Evolutionary conservation across 1,140 invertebrate species (phyloP).

Genomic region (Hestina assimilis): DNA sequence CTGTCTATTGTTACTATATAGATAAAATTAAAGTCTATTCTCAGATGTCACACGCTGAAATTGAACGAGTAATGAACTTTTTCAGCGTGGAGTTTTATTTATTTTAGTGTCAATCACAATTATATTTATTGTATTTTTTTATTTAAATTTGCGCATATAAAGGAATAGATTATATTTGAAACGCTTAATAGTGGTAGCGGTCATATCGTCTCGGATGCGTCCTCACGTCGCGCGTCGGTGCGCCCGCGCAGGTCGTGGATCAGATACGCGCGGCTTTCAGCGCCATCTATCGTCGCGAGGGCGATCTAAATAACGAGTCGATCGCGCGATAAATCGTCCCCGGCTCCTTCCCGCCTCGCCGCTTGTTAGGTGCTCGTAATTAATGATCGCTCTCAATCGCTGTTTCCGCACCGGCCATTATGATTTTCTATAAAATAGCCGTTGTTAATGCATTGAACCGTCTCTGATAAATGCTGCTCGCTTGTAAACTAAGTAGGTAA

Average conservation of each 20-base stretch:
- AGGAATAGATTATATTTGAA: not conserved
- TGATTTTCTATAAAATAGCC: constrained; percentile 56
- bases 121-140: no score
- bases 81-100: no score
- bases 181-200: constrained; percentile 6
- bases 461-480: constrained; percentile 36
- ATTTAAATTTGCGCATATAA: not conserved
- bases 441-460: constrained; percentile 42
- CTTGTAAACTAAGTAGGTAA: constrained; percentile 36
- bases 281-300: constrained; percentile 60
- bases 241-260: constrained; percentile 44
- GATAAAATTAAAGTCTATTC: no score
- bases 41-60: no score
- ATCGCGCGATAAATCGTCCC: constrained; percentile 58
- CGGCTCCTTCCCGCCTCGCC: constrained; percentile 36
- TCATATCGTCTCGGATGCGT: constrained; percentile 13
- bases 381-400: constrained; percentile 59
- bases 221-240: constrained; percentile 1
- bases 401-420: constrained; percentile 57
- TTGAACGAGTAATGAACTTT: no score
- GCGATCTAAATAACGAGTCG: constrained; percentile 66
- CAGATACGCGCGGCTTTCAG: constrained; percentile 48
- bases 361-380: constrained; percentile 63
- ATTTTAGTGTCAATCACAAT: no score
- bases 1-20: no score